A percentile compares a stretch with the other conserved stretches of the same genome.
These are phyloP conservation scores for Myotis daubentonii DNA, from an alignment of 2,797 vertebrate species.

Conservation along the genomic window DNA sequence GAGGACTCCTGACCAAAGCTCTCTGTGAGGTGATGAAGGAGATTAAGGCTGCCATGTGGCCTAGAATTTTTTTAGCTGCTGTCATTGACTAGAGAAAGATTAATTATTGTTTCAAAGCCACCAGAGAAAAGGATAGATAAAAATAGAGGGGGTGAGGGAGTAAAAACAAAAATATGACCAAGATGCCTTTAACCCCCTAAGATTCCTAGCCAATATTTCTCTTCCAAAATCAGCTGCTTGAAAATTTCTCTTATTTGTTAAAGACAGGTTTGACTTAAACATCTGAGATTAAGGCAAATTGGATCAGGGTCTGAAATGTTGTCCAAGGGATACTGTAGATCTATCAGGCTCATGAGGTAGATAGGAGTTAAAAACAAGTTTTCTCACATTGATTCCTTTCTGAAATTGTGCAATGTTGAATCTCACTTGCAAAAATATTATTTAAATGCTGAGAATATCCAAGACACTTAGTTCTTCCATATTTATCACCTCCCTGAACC, in stretches of 20 bases:
- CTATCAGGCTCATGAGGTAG: neutral
- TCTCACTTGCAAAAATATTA: neutral
- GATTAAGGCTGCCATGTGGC: neutral
- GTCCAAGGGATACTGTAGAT: neutral
- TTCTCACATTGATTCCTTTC: constrained; percentile 22
- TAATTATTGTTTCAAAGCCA: neutral
- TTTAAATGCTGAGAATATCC: neutral
- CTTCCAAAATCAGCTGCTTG: neutral
- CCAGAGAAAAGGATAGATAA: neutral
- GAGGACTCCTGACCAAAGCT: neutral
- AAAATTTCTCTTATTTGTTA: neutral
- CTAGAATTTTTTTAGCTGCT: neutral
- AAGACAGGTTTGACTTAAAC: neutral
- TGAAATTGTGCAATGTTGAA: neutral
- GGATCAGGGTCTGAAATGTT: neutral
- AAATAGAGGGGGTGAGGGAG: neutral
- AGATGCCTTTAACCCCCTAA: neutral
- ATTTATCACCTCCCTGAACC: neutral
- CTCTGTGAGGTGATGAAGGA: neutral
- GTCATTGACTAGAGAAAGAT: neutral
- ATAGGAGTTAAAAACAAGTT: neutral
- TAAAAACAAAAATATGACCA: neutral
- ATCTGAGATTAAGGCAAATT: neutral
- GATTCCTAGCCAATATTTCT: neutral
- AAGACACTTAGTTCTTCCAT: neutral